phyloP scores from a whole-genome alignment of 2,888 invertebrate genomes.

The Perdita meconis region DNA sequence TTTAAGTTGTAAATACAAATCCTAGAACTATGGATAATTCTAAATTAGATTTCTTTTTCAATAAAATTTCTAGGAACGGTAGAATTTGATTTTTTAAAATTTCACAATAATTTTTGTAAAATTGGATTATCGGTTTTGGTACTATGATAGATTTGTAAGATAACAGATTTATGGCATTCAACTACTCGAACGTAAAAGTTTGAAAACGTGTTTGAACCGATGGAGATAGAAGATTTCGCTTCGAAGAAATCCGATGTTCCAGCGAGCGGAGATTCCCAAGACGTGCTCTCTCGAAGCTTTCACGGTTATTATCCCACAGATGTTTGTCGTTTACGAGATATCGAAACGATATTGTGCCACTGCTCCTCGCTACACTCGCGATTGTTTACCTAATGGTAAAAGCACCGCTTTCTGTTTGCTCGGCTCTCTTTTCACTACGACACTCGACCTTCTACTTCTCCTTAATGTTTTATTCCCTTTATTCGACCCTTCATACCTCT shows the following conservation, averaged over 20 bases:
- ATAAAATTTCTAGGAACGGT: too few relatives aligned
- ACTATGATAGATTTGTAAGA: neutral
- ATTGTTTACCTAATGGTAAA: slow-evolving; percentile 81
- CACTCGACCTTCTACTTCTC: slow-evolving; percentile 27
- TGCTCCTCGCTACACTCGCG: slow-evolving; percentile 24
- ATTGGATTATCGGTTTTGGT: neutral
- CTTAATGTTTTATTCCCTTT: neutral
- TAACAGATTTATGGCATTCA: slow-evolving; percentile 13
- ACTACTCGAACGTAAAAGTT: neutral
- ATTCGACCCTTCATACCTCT: neutral
- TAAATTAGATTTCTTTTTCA: too few relatives aligned
- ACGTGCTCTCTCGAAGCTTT: slow-evolving; percentile 74
- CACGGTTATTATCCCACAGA: slow-evolving; percentile 81
- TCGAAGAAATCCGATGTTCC: slow-evolving; percentile 40
- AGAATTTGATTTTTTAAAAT: too few relatives aligned
- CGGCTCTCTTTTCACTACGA: slow-evolving; percentile 71
- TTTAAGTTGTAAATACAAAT: too few relatives aligned
- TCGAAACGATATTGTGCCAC: slow-evolving; percentile 48
- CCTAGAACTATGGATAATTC: too few relatives aligned
- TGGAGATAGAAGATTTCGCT: slow-evolving; percentile 47
- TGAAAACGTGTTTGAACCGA: neutral
- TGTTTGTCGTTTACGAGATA: slow-evolving; percentile 77
- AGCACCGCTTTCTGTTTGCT: slow-evolving; percentile 79
- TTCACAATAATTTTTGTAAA: too few relatives aligned
- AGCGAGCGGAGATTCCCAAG: slow-evolving; percentile 24